These are phyloP conservation scores for Clarias batrachus DNA, from an alignment of 2,113 vertebrate species.

Conservation along the genomic window DNA sequence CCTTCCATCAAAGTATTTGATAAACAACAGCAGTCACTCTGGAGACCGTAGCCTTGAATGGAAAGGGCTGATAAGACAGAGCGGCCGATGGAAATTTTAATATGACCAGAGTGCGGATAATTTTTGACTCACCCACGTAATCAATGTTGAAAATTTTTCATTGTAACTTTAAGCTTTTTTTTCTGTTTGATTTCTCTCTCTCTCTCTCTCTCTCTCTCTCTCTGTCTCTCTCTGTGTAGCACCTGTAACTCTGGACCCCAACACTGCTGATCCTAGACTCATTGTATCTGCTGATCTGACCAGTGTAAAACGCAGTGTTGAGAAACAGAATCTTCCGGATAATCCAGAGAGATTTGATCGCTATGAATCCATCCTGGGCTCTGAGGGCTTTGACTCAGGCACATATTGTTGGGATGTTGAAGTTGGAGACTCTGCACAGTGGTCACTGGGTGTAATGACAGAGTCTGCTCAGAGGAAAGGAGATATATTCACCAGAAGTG, in stretches of 20 bases:
- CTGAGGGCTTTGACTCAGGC: background rate
- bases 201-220: too few relatives aligned
- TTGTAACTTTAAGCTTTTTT: too few relatives aligned
- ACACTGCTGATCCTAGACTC: constrained; percentile 36
- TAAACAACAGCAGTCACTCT: too few relatives aligned
- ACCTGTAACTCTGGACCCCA: constrained; percentile 19
- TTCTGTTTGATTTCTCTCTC: too few relatives aligned
- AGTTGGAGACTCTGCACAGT: constrained; percentile 25
- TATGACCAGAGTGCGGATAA: too few relatives aligned
- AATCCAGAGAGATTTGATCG: background rate
- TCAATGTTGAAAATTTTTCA: too few relatives aligned
- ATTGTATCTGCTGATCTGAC: constrained; percentile 43
- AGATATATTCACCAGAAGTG: background rate
- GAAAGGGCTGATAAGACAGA: too few relatives aligned
- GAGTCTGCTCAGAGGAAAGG: constrained; percentile 2
- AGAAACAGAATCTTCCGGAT: constrained; percentile 23
- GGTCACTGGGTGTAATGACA: constrained; percentile 39
- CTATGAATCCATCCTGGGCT: background rate
- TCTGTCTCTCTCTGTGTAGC: background rate
- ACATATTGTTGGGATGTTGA: background rate
- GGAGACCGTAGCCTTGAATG: too few relatives aligned
- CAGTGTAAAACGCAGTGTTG: constrained; percentile 16
- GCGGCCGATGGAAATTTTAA: too few relatives aligned
- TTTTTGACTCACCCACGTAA: too few relatives aligned
- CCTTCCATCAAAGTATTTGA: too few relatives aligned